phyloP scores from a whole-genome alignment of 2,797 vertebrate genomes.

The Centropyge bicolor region DNA sequence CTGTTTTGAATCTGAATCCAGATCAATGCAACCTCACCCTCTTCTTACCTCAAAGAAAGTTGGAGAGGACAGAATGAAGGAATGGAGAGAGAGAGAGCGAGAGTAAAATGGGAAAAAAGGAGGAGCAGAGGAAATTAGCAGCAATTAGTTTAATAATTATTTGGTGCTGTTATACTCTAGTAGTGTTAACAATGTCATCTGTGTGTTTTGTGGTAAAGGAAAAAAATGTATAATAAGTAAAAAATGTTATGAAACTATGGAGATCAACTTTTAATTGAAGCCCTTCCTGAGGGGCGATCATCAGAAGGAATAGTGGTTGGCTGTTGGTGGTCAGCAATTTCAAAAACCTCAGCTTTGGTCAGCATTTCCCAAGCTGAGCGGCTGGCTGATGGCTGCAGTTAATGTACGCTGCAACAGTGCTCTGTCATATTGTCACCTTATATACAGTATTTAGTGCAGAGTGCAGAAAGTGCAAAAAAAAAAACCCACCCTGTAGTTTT shows the following conservation, averaged over 20 bases:
- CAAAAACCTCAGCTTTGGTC: background rate
- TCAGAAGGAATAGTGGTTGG: background rate
- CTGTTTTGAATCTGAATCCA: constrained; percentile 18
- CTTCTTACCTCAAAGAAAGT: constrained; percentile 7
- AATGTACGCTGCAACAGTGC: background rate
- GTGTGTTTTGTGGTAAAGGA: background rate
- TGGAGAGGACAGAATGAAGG: background rate
- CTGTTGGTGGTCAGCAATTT: background rate
- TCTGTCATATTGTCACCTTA: background rate
- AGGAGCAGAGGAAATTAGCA: background rate
- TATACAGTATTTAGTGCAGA: background rate
- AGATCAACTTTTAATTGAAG: background rate
- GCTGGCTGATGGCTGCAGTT: background rate
- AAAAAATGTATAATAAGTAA: background rate
- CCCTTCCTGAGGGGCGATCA: background rate
- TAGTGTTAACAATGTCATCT: background rate
- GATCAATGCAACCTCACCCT: constrained; percentile 2
- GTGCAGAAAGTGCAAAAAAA: background rate
- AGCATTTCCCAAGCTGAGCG: background rate
- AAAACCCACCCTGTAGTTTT: background rate
- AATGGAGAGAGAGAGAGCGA: background rate
- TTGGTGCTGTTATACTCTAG: background rate
- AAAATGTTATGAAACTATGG: background rate
- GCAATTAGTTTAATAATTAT: background rate
- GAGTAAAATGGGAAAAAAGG: background rate